Percentiles rank a stretch among this genome's conserved stretches.
Evolutionary conservation across 2,113 vertebrate species (phyloP).

Genomic region (Sinocyclocheilus maitianheensis): DNA sequence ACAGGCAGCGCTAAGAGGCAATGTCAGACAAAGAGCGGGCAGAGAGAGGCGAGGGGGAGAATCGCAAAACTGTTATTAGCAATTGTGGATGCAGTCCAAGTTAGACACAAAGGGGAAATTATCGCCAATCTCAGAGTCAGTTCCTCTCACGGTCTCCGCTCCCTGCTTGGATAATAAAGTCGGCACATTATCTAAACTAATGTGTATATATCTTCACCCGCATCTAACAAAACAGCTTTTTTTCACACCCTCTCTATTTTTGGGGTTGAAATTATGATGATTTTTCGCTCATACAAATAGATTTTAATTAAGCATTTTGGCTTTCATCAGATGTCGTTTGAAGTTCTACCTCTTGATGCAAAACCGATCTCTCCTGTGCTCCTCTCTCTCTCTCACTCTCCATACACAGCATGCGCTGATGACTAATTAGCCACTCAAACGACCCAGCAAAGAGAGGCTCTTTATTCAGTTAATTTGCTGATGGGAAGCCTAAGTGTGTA

Average conservation of each 20-base stretch:
- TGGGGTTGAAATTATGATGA: conserved; percentile 65
- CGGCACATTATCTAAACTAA: conserved; percentile 63
- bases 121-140: conserved; percentile 49
- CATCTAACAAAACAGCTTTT: conserved; percentile 51
- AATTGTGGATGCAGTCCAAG: conserved; percentile 63
- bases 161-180: conserved; percentile 59
- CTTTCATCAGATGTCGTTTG: conserved; percentile 75
- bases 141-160: conserved; percentile 50
- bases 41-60: conserved; percentile 53
- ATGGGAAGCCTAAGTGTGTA: conserved; percentile 56
- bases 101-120: conserved; percentile 55
- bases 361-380: conserved; percentile 56
- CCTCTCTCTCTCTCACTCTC: conserved; percentile 50
- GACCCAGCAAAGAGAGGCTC: conserved; percentile 61
- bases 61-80: conserved; percentile 71
- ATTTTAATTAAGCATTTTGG: conserved; percentile 78
- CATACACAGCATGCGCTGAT: conserved; percentile 60
- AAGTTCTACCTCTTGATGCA: conserved; percentile 75
- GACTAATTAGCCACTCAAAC: conserved; percentile 68
- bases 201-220: conserved; percentile 57
- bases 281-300: conserved; percentile 68
- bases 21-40: conserved; percentile 70
- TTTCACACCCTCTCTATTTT: conserved; percentile 52
- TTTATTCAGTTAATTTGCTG: conserved; percentile 66
- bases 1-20: conserved; percentile 69